phyloP scores from a whole-genome alignment of 2,797 vertebrate genomes.

The Halcyon leucocephala region DNA sequence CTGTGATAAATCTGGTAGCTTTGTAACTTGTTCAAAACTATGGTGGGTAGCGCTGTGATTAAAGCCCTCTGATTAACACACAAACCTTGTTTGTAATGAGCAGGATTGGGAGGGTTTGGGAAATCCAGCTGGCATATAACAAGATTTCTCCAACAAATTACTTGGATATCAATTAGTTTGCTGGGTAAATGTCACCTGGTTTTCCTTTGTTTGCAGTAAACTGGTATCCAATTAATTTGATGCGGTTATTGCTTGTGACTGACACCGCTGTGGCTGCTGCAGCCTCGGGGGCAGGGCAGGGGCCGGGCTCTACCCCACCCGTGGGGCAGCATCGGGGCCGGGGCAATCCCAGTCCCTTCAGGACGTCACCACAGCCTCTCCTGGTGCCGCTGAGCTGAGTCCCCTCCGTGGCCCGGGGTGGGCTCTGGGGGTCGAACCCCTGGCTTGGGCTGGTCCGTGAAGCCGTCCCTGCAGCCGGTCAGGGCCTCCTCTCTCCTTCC shows the following conservation, averaged over 20 bases:
- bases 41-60: conserved; percentile 9
- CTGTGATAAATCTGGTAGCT: background rate
- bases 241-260: background rate
- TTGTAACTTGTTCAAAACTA: background rate
- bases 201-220: conserved; percentile 38
- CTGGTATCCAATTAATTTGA: conserved; percentile 16
- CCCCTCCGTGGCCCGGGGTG: fast-evolving
- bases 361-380: background rate
- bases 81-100: conserved; percentile 70
- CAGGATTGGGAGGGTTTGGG: conserved; percentile 59
- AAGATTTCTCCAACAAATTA: conserved; percentile 72
- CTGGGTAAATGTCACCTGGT: conserved; percentile 72
- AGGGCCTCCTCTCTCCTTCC: background rate
- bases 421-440: background rate
- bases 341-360: background rate
- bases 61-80: conserved; percentile 65
- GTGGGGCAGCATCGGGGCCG: fast-evolving
- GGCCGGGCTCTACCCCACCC: background rate
- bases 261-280: fast-evolving
- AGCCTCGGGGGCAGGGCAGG: background rate
- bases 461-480: background rate
- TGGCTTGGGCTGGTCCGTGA: fast-evolving
- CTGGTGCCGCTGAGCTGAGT: fast-evolving
- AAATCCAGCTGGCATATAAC: conserved; percentile 66
- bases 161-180: conserved; percentile 73